Base-by-base conservation (phyloP, 2,888 invertebrate species). In the Drosophila anceps region DNA sequence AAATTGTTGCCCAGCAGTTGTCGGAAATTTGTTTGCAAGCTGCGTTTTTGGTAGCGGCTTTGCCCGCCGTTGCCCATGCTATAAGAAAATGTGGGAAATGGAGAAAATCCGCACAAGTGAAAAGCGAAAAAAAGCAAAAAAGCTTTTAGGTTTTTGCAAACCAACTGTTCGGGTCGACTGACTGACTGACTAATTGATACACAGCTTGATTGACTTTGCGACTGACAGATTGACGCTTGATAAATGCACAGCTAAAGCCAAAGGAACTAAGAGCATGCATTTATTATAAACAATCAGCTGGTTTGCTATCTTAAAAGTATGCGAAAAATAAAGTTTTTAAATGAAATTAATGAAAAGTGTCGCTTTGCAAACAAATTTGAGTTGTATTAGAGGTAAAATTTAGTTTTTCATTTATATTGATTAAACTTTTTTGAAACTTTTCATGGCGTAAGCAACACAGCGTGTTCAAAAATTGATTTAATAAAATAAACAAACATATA, bases 1-100 rank as follows among this genome's bases (percentile, higher is more conserved):
- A 86, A 81, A 81, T 73, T 83, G 79, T 75, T 83, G 79, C 74
- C 81, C 86, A 63, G 76, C 86, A 83, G 87, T 73, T 84, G 82
- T 82, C 60, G 75, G 78, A 74, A 88, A 88, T 88, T 86, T 85
- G 84, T 75, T 82, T 78, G 80, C 73, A 73, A 66, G 58, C 71
- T 57, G 55, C 55, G 41, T 31, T 64, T 64, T 60, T 24, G 62
- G 51, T 68, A 53, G 61, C 51, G 58, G 76, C 44, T 43, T 46
- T 66, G 55, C 50, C 50, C 24, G 44, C 33, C n/a, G 13, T 31
- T 69, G 74, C 69, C 67, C 70, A 41, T 15, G 69, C 79, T 33
- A 27, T 27, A 20, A 4, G 15, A 62, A 37, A 51, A 62, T 41
- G 44, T 13, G 1, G 20, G 35, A 51, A 51, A 53, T 53, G 51